A percentile compares a stretch with the other conserved stretches of the same genome.
phyloP scores from a whole-genome alignment of 2,113 vertebrate genomes.

The Aptenodytes patagonicus region DNA sequence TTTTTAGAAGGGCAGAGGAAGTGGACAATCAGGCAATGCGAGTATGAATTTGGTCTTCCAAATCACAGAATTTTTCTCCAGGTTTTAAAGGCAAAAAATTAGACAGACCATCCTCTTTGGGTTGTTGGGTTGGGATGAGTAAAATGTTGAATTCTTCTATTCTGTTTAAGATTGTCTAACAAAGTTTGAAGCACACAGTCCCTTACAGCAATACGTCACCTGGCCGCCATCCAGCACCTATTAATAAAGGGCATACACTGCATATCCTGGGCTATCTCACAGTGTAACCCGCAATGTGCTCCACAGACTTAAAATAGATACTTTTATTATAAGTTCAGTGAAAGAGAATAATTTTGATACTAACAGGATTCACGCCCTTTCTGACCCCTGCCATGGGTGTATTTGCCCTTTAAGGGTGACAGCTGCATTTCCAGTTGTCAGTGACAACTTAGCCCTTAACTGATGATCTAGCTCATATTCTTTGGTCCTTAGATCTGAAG shows the following conservation, averaged over 20 bases:
- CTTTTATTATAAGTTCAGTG: neutral
- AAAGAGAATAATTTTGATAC: neutral
- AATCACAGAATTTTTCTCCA: neutral
- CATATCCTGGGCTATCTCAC: neutral
- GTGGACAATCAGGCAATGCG: fast-evolving
- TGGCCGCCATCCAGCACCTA: neutral
- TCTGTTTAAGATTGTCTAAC: neutral
- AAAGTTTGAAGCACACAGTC: neutral
- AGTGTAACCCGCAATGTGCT: neutral
- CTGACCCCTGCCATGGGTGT: neutral
- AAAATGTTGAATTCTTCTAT: neutral
- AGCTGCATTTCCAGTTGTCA: neutral
- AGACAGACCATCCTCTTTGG: neutral
- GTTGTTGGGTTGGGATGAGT: neutral
- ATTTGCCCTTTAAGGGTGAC: neutral
- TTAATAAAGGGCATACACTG: neutral
- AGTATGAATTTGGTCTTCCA: neutral
- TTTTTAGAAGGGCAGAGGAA: neutral
- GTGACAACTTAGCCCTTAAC: neutral
- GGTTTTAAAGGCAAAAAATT: neutral
- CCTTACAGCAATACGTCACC: neutral
- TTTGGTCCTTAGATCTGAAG: neutral
- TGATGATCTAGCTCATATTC: neutral
- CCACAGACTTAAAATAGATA: neutral
- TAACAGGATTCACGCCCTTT: neutral